Evolutionary conservation across 2,888 invertebrate genomes (phyloP).

Genomic region (Emmelina monodactyla): DNA sequence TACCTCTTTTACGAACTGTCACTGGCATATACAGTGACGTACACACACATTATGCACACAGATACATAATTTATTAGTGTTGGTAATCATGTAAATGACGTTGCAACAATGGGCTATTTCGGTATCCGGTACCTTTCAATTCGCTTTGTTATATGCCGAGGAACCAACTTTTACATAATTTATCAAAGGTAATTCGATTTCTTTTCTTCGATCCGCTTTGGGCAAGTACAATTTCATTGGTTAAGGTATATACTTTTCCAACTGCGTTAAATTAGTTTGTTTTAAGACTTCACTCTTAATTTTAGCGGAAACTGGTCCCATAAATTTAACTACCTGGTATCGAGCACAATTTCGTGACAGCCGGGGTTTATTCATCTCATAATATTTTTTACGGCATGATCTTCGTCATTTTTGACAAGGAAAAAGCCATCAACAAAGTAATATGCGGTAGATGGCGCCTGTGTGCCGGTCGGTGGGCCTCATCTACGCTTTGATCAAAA

Average conservation of each 20-base stretch:
- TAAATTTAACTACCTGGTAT: not conserved
- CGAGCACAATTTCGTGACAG: not conserved
- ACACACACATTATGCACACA: no score
- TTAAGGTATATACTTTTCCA: no score
- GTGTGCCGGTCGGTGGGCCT: conserved; percentile 38
- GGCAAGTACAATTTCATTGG: no score
- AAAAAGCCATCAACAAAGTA: conserved; percentile 64
- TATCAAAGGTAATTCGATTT: no score
- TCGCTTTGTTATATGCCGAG: no score
- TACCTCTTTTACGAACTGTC: no score
- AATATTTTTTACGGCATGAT: conserved; percentile 54
- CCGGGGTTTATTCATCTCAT: conserved; percentile 50
- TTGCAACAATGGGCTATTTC: not conserved
- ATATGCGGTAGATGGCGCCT: conserved; percentile 45
- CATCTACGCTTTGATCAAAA: not conserved
- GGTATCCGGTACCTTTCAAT: not conserved
- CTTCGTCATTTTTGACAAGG: conserved; percentile 66
- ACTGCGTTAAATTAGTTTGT: no score
- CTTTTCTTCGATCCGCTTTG: no score
- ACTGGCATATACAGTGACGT: no score
- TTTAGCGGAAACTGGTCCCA: no score
- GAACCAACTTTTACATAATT: no score
- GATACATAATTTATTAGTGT: not conserved
- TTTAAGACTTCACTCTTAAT: no score
- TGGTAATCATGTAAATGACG: not conserved